phyloP scores from a whole-genome alignment of 1,140 invertebrate genomes.

The Hylaeus volcanicus region DNA sequence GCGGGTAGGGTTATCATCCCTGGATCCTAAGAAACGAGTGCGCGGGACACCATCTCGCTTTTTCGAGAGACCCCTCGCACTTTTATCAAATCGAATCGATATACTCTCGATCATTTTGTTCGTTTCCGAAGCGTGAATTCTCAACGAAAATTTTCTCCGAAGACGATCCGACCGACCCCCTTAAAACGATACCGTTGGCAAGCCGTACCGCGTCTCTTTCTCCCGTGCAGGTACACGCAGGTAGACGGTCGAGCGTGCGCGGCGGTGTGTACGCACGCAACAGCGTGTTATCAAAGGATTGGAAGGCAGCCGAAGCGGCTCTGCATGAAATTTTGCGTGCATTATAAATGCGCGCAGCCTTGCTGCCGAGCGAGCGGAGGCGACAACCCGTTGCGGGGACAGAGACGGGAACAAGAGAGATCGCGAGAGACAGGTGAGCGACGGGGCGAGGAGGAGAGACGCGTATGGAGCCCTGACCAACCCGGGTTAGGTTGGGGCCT shows the following conservation, averaged over 20 bases:
- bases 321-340: conserved; percentile 78
- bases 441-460: conserved; percentile 28
- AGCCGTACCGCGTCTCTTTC: too few species aligned
- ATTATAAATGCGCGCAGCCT: conserved; percentile 75
- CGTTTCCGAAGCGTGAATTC: too few species aligned
- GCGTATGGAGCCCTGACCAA: conserved; percentile 60
- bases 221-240: conserved; percentile 2
- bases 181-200: too few species aligned
- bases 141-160: too few species aligned
- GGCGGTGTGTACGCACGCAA: conserved; percentile 51
- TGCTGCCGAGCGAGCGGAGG: conserved; percentile 49
- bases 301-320: conserved; percentile 66
- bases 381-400: conserved; percentile 17
- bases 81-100: too few species aligned
- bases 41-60: too few species aligned
- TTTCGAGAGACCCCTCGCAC: too few species aligned
- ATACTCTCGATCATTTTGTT: too few species aligned
- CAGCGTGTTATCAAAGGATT: conserved; percentile 73
- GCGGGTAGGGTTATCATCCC: too few species aligned
- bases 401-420: conserved; percentile 21
- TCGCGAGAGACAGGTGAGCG: conserved; percentile 37
- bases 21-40: too few species aligned
- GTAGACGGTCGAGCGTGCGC: conserved; percentile 25
- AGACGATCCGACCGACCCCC: too few species aligned
- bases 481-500: conserved; percentile 65